phyloP scores from a whole-genome alignment of 2,888 invertebrate species.

The Oxycera nigricornis region DNA sequence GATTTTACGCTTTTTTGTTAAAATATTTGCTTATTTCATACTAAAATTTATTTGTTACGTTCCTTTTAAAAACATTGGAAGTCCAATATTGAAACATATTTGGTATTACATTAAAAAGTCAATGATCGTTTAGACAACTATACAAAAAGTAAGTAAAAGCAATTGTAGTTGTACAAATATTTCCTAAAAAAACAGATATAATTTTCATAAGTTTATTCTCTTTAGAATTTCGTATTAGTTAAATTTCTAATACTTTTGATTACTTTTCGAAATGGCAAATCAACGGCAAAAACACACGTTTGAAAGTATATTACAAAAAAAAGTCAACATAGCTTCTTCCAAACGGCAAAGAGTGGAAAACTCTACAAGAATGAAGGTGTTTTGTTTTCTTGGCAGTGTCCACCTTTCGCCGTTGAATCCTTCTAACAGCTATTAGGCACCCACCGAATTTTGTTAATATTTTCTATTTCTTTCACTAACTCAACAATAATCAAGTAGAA shows the following conservation, averaged over 20 bases:
- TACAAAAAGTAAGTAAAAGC: not conserved
- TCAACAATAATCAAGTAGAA: too few relatives aligned
- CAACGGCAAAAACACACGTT: constrained; percentile 51
- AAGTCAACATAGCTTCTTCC: not conserved
- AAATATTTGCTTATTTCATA: constrained; percentile 48
- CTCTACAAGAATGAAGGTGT: not conserved
- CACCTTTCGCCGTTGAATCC: not conserved
- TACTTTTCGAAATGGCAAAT: constrained; percentile 54
- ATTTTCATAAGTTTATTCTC: not conserved
- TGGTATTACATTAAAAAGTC: constrained; percentile 24
- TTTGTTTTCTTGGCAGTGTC: not conserved
- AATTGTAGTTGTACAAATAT: not conserved
- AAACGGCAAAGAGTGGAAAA: not conserved
- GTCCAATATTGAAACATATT: constrained; percentile 21
- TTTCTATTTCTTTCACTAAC: too few relatives aligned
- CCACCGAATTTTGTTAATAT: not conserved
- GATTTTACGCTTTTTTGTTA: constrained; percentile 45
- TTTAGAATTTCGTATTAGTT: not conserved
- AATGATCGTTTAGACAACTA: constrained; percentile 2
- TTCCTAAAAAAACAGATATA: not conserved
- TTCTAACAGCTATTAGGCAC: constrained; percentile 20
- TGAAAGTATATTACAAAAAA: not conserved
- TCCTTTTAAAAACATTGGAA: constrained; percentile 1
- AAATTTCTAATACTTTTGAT: not conserved
- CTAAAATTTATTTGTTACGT: not conserved